phyloP scores from a whole-genome alignment of 1,140 invertebrate species.

The Acromyrmex charruanus region DNA sequence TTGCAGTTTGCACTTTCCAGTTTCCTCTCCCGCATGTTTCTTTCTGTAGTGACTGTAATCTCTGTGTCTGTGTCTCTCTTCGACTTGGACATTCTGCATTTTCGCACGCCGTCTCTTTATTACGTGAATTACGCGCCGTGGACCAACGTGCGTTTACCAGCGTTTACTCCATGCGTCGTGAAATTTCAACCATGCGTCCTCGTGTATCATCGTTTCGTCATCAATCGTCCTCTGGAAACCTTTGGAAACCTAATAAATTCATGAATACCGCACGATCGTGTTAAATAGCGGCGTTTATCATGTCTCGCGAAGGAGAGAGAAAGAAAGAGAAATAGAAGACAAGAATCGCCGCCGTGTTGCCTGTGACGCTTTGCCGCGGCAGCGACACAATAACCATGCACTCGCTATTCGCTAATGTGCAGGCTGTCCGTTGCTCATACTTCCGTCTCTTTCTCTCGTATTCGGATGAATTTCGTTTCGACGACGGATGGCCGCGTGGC shows the following conservation, averaged over 20 bases:
- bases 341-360: constrained; percentile 52
- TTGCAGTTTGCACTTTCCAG: not conserved
- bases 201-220: not conserved
- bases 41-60: not conserved
- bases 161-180: not conserved
- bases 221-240: not conserved
- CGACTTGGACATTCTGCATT: not conserved
- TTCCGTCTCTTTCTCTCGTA: constrained; percentile 38
- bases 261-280: not conserved
- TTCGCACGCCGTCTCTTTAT: constrained; percentile 39
- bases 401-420: constrained; percentile 56
- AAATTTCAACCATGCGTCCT: not conserved
- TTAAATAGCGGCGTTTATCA: constrained; percentile 12
- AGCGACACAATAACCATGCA: constrained; percentile 68
- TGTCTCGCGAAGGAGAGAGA: not conserved
- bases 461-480: constrained; percentile 33
- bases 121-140: constrained; percentile 2
- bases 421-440: constrained; percentile 31
- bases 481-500: constrained; percentile 66
- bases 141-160: constrained; percentile 6
- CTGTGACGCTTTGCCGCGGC: constrained; percentile 38
- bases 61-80: not conserved
- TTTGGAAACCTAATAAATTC: not conserved
- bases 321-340: constrained; percentile 23
- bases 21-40: not conserved